A percentile compares a stretch with the other conserved stretches of the same genome.
Evolutionary conservation across 2,113 vertebrate species (phyloP).

Genomic region (Epinephelus fuscoguttatus): DNA sequence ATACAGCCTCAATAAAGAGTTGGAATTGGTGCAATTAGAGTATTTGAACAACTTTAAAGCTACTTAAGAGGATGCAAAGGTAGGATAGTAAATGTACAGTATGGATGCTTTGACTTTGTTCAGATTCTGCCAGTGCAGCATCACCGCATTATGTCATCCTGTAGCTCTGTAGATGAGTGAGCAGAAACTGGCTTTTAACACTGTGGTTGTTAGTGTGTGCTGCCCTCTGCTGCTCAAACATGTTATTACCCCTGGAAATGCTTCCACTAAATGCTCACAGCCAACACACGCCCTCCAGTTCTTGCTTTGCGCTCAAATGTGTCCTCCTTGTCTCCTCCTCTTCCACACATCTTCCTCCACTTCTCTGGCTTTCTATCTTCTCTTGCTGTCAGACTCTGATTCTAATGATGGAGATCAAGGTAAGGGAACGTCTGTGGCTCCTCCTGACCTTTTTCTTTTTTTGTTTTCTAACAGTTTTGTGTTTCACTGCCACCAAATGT

Average conservation of each 20-base stretch:
- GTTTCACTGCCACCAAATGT: slow-evolving; percentile 6
- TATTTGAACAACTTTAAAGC: neutral
- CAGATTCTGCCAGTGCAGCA: neutral
- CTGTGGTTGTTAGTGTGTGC: slow-evolving; percentile 6
- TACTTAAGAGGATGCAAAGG: neutral
- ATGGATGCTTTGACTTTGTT: neutral
- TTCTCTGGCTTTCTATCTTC: slow-evolving; percentile 17
- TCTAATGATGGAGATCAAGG: slow-evolving; percentile 85
- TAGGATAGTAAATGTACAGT: neutral
- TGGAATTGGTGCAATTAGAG: neutral
- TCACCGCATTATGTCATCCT: slow-evolving; percentile 26
- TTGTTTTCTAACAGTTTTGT: neutral
- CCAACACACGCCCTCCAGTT: neutral
- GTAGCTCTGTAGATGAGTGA: neutral
- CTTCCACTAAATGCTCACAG: neutral
- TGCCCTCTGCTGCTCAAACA: slow-evolving; percentile 49
- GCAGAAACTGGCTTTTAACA: neutral
- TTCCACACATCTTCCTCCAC: slow-evolving; percentile 51
- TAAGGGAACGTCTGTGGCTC: slow-evolving; percentile 77
- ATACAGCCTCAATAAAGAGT: neutral
- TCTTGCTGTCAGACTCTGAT: slow-evolving; percentile 83
- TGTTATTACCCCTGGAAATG: neutral
- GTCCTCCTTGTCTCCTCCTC: slow-evolving; percentile 53
- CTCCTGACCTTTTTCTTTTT: neutral
- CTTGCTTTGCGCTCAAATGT: slow-evolving; percentile 52